phyloP scores from a whole-genome alignment of 2,888 invertebrate genomes.

The Lithophane semibrunnea region DNA sequence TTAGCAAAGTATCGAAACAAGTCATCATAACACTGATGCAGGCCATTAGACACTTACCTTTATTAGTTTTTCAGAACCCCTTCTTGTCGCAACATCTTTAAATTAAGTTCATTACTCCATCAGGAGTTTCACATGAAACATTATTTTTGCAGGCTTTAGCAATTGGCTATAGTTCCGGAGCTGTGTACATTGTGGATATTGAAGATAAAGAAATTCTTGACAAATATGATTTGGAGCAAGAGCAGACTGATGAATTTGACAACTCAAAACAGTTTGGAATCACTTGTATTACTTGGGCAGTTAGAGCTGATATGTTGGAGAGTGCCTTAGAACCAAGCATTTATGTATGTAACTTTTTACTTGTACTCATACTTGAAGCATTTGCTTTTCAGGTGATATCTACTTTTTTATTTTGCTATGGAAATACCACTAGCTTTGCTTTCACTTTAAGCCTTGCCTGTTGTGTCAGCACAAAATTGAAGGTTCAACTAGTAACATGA shows the following conservation, averaged over 20 bases:
- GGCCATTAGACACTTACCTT: not conserved
- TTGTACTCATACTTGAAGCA: not conserved
- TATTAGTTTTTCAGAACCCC: not conserved
- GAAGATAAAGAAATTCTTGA: constrained; percentile 96
- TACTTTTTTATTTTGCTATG: not conserved
- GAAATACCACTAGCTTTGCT: constrained; percentile 1
- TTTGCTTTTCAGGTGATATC: not conserved
- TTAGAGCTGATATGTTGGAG: constrained; percentile 84
- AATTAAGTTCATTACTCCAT: not conserved
- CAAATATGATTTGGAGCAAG: constrained; percentile 86
- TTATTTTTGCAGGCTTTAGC: constrained; percentile 91
- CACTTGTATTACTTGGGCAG: constrained; percentile 94
- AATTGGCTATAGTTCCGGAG: constrained; percentile 93
- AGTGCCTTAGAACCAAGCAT: constrained; percentile 85
- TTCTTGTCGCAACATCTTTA: not conserved
- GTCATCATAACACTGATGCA: not conserved
- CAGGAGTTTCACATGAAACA: not conserved
- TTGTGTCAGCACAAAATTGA: not conserved
- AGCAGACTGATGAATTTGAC: constrained; percentile 86
- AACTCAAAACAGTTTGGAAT: constrained; percentile 91
- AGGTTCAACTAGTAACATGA: not conserved
- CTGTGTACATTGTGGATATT: constrained; percentile 94
- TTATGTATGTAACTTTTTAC: constrained; percentile 79
- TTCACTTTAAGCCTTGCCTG: not conserved
- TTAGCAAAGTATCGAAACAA: constrained; percentile 1